These are phyloP conservation scores for Drosophila picticornis DNA, from an alignment of 2,888 invertebrate genomes.

Conservation along the genomic window DNA sequence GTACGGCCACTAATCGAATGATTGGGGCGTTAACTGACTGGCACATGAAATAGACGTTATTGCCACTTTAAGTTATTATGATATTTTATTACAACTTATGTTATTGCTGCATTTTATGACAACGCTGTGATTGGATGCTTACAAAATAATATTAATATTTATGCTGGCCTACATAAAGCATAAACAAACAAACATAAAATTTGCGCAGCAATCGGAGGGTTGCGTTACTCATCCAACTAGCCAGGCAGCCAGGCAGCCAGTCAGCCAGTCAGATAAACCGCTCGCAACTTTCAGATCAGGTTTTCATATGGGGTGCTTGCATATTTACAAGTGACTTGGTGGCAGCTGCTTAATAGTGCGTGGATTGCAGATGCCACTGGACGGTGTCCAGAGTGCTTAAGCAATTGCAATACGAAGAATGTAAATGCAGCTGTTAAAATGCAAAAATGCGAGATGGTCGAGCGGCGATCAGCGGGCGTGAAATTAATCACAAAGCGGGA, in stretches of 20 bases:
- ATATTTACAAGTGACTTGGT: slow-evolving; percentile 41
- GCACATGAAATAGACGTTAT: slow-evolving; percentile 52
- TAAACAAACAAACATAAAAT: slow-evolving; percentile 50
- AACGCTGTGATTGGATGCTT: slow-evolving; percentile 37
- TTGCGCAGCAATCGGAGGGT: slow-evolving; percentile 51
- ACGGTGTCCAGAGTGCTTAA: slow-evolving; percentile 47
- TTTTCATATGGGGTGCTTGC: slow-evolving; percentile 24
- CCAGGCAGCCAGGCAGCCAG: background rate
- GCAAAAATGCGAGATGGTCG: slow-evolving; percentile 52
- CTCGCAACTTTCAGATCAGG: slow-evolving; percentile 45
- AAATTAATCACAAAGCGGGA: slow-evolving; percentile 65
- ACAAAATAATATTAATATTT: slow-evolving; percentile 68
- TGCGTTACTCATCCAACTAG: slow-evolving; percentile 53
- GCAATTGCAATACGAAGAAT: slow-evolving; percentile 49
- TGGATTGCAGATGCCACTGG: slow-evolving; percentile 62
- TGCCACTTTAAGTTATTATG: slow-evolving; percentile 45
- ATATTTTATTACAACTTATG: slow-evolving; percentile 51
- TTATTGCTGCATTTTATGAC: slow-evolving; percentile 50
- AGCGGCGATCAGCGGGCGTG: slow-evolving; percentile 66
- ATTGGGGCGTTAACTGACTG: slow-evolving; percentile 51
- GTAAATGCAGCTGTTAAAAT: slow-evolving; percentile 50
- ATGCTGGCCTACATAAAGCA: slow-evolving; percentile 72
- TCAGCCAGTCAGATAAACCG: slow-evolving; percentile 44
- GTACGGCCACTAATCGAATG: slow-evolving; percentile 8
- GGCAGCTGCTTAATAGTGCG: slow-evolving; percentile 76